A percentile compares a stretch with the other conserved stretches of the same genome.
Conservation (phyloP, 2,888 invertebrate genomes). For the Tachystola acroxantha region DNA sequence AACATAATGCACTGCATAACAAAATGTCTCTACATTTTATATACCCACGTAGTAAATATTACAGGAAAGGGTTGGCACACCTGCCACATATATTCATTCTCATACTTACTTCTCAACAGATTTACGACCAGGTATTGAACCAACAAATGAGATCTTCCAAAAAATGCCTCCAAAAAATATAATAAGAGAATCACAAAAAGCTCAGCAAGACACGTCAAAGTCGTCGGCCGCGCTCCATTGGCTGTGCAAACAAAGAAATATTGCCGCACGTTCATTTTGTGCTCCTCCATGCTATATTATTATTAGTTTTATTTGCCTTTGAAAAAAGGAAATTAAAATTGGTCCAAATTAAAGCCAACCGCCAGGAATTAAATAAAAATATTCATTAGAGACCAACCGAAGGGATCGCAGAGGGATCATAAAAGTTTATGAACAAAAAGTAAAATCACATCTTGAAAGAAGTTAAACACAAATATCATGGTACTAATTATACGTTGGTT, state of each 20-base stretch:
- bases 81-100: conserved; percentile 59
- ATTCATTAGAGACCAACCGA: conserved; percentile 6
- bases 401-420: conserved; percentile 24
- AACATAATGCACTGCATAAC: conserved; percentile 4
- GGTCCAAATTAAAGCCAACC: conserved; percentile 3
- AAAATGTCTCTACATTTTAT: conserved; percentile 9
- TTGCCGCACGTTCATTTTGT: conserved; percentile 60
- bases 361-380: conserved; percentile 5
- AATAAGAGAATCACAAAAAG: conserved; percentile 70
- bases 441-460: conserved; percentile 27
- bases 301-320: conserved; percentile 18
- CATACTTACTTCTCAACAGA: conserved; percentile 46
- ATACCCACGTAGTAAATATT: conserved; percentile 15
- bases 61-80: conserved; percentile 64
- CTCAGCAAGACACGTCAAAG: conserved; percentile 65
- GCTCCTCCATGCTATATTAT: conserved; percentile 40
- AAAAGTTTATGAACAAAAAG: conserved; percentile 43
- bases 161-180: conserved; percentile 70
- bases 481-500: conserved; percentile 71
- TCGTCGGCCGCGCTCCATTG: conserved; percentile 60
- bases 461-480: conserved; percentile 58
- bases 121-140: conserved; percentile 71
- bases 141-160: conserved; percentile 72
- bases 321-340: conserved; percentile 14
- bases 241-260: conserved; percentile 71